Evolutionary conservation across 2,888 invertebrate genomes (phyloP), one percentile per base, ranked within the genome.

Genomic region (Odontocolon sp.): DNA sequence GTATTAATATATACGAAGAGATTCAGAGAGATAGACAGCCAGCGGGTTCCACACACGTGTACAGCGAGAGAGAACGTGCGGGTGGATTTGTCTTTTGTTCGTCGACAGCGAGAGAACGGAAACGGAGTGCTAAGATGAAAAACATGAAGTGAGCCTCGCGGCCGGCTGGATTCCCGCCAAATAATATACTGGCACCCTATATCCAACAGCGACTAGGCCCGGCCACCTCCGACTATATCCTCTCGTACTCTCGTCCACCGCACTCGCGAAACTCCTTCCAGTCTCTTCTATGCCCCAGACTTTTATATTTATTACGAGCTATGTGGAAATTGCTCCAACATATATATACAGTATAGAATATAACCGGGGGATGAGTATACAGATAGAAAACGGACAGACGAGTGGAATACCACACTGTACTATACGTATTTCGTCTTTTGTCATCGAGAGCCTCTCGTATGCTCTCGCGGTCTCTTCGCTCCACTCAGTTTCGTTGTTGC

Each of bases 301-400:
- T 88, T 88, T 88, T 87, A 88, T 88, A 88, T 88, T 88, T 88
- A 88, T 87, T 87, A 88, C 87, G 83, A 86, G 84, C 84, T 80
- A 83, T 80, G 77, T 81, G 80, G 83, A 84, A 83, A 88, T 85
- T 86, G 84, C 83, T 80, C 78, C 76, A 79, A 75, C 57, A 67
- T 71, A 45, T 47, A 52, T 61, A 76, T 50, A 50, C 26, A 57
- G 47, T 63, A 67, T 23, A 79, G 56, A n/a, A n/a, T n/a, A 54
- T 63, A 73, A 63, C 66, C 38, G 36, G 11, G 52, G 72, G 56
- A 57, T 47, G 71, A 66, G 67, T 56, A 67, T 56, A 28, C 45
- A 4, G 54, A 23, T 67, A 38, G 14, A 8, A 16, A 5, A 8
- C 14, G 14, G 26, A 47, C 36, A 69, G 59, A 52, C 70, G 68